Evolutionary conservation across 2,797 vertebrate species (phyloP).

Genomic region (Crax fasciolata): DNA sequence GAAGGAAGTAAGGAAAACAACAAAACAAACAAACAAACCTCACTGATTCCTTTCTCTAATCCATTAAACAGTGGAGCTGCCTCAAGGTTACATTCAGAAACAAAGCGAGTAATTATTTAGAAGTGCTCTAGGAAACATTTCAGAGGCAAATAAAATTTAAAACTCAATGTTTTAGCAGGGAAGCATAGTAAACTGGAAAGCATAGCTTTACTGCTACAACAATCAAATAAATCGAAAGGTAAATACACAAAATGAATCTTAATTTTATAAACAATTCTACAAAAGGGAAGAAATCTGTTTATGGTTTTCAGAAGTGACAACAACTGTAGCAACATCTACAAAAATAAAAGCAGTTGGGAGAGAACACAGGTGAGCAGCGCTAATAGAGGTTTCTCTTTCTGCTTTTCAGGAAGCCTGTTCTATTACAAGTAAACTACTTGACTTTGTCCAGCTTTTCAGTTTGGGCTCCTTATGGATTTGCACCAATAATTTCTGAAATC

Average conservation of each 20-base stretch:
- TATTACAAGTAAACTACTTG: background rate
- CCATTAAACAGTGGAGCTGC: background rate
- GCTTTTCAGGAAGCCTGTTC: background rate
- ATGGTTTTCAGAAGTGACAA: background rate
- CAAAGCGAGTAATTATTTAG: background rate
- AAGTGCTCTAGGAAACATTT: background rate
- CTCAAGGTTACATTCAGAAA: background rate
- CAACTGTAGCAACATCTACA: background rate
- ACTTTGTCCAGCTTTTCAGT: background rate
- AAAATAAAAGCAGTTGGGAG: background rate
- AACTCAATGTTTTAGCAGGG: background rate
- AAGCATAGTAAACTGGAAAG: background rate
- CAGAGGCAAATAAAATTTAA: background rate
- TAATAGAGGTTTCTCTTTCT: background rate
- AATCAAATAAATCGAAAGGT: background rate
- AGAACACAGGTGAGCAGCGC: background rate
- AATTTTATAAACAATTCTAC: background rate
- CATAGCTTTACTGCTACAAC: background rate
- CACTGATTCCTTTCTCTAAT: background rate
- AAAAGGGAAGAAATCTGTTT: conserved; percentile 25
- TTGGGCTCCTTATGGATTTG: background rate
- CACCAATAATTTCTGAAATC: background rate
- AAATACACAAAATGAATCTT: background rate
- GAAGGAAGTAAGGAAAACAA: background rate
- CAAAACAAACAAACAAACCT: background rate